These are phyloP conservation scores for Spilogale gracilis DNA, from an alignment of 2,113 vertebrate species.

Conservation along the genomic window DNA sequence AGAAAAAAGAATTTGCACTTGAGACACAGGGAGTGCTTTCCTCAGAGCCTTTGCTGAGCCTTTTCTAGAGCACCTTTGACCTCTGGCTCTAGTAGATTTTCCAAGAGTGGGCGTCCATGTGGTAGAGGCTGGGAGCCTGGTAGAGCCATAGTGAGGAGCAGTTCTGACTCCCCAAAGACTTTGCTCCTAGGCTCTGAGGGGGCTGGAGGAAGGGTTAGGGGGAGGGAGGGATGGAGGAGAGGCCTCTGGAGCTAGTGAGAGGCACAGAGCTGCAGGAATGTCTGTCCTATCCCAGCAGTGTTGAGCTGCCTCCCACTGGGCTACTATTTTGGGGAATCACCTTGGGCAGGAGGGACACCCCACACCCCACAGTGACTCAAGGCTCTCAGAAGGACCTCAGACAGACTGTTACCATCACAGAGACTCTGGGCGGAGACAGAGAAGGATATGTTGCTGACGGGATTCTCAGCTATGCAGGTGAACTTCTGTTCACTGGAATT, in stretches of 20 bases:
- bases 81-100: not conserved
- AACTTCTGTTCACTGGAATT: constrained; percentile 19
- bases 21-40: not conserved
- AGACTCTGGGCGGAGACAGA: constrained; percentile 46
- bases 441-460: constrained; percentile 50
- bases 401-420: constrained; percentile 67
- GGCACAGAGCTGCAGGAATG: not conserved
- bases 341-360: rapidly evolving
- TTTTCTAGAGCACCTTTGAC: not conserved
- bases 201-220: not conserved
- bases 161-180: not conserved
- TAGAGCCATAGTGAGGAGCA: not conserved
- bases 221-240: not conserved
- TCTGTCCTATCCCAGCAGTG: too few species aligned
- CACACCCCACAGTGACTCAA: not conserved
- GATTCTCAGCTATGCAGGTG: constrained; percentile 71
- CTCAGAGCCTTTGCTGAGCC: not conserved
- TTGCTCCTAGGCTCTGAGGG: not conserved
- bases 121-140: not conserved
- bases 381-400: not conserved
- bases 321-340: not conserved
- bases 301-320: not conserved
- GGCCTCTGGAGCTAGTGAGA: not conserved
- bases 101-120: not conserved
- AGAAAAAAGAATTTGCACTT: constrained; percentile 14